Evolutionary conservation across 2,888 invertebrate genomes (phyloP).

Genomic region (Neria commutata): DNA sequence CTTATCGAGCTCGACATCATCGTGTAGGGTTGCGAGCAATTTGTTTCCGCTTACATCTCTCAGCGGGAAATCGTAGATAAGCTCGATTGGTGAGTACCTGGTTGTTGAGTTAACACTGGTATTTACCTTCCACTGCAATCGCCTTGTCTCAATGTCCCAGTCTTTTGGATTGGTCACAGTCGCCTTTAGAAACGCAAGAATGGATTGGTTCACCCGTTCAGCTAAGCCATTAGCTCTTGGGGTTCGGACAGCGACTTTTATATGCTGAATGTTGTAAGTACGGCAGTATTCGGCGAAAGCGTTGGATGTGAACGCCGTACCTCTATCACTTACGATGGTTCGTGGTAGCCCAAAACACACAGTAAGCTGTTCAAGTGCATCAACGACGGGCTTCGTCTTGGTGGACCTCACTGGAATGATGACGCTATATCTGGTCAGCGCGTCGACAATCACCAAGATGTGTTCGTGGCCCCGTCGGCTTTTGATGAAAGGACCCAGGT

Average conservation of each 20-base stretch:
- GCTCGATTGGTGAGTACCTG: not conserved
- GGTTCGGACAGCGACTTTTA: not conserved
- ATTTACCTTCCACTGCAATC: not conserved
- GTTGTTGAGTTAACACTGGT: not conserved
- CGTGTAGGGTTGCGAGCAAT: not conserved
- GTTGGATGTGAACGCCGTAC: not conserved
- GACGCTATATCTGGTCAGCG: too few relatives aligned
- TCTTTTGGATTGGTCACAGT: not conserved
- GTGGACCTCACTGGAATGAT: slow-evolving; percentile 23
- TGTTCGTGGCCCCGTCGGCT: too few relatives aligned
- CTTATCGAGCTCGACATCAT: not conserved
- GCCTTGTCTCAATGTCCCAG: not conserved
- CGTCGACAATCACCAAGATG: too few relatives aligned
- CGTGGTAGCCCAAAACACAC: slow-evolving; percentile 15
- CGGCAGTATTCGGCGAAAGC: not conserved
- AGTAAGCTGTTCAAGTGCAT: slow-evolving; percentile 1
- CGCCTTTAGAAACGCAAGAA: not conserved
- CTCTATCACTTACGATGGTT: too few relatives aligned
- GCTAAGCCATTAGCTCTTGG: not conserved
- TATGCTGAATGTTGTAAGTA: not conserved
- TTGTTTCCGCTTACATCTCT: not conserved
- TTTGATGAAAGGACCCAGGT: too few relatives aligned
- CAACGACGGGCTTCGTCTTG: slow-evolving; percentile 17
- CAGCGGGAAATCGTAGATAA: not conserved
- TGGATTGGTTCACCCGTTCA: not conserved